Percentiles rank a stretch among this genome's conserved stretches.
phyloP scores from a whole-genome alignment of 2,888 invertebrate species.

The Conomelus anceps region DNA sequence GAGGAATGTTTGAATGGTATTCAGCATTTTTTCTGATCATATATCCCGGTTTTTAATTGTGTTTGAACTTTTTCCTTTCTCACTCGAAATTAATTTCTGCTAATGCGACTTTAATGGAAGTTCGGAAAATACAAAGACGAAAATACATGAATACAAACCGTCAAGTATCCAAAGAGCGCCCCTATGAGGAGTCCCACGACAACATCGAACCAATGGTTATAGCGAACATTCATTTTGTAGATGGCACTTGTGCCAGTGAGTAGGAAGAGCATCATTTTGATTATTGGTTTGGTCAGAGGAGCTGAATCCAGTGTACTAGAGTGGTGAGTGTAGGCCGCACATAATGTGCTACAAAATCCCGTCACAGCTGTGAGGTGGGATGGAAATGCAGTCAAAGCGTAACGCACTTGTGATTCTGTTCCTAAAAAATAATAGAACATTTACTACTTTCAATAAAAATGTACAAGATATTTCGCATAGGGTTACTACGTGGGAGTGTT shows the following conservation, averaged over 20 bases:
- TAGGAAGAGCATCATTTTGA: background rate
- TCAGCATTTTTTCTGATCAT: too few relatives aligned
- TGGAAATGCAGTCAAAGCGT: background rate
- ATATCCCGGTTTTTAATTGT: background rate
- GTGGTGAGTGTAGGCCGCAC: background rate
- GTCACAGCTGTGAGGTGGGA: background rate
- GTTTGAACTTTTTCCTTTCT: too few relatives aligned
- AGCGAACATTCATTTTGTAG: background rate
- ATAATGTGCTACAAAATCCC: background rate
- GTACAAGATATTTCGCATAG: too few relatives aligned
- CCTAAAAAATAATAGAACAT: too few relatives aligned
- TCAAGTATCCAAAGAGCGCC: background rate
- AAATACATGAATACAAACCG: background rate
- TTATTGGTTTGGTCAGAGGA: background rate
- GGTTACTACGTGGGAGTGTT: too few relatives aligned
- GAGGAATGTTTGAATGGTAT: too few relatives aligned
- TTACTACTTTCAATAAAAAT: too few relatives aligned
- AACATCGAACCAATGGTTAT: slow-evolving; percentile 4
- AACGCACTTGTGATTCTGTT: background rate
- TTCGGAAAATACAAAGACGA: too few relatives aligned
- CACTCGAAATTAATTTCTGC: too few relatives aligned
- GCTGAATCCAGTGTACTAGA: background rate
- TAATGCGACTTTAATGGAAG: too few relatives aligned
- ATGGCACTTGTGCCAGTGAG: background rate
- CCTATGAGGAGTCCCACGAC: background rate